Evolutionary conservation across 53 echinoderm and acorn worm species (phyloP), one percentile per base, ranked within the genome.

Genomic region (Echinometra lucunter): DNA sequence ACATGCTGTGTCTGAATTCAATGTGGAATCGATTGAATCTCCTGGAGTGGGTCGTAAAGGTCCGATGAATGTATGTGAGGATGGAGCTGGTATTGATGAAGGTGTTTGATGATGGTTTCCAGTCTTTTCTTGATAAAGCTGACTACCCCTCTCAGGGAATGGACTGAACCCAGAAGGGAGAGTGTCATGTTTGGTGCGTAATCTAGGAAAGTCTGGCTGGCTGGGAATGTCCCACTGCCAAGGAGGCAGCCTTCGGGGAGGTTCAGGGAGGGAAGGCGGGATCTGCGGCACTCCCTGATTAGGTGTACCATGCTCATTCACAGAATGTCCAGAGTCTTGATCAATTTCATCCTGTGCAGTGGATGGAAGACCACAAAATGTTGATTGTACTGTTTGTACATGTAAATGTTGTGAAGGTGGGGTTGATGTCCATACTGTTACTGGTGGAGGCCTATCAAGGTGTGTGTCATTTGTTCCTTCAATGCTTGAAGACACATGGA

Each of bases 91-190:
- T 30, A 85, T n/a, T 10, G 85, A 30, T 85, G 85, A 28, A 30
- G 2, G 45, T 28, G 6, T 28, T 28, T 90, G 90, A 60, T 37
- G 57, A 63, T 60, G 58, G 37, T 58, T 21, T 69, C n/a, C 58
- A 38, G 12, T 32, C 47, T 9, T 23, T 3, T 16, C 38, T 44
- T 88, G 89, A 92, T 75, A 18, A 13, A 3, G 56, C 80, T 85
- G 85, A 66, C 66, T 56, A 45, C 95, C 89, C 30, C 89, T 91
- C 17, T 96, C 96, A 27, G 94, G 95, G 82, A 95, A 98, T 85
- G 98, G 97, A 89, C 97, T 96, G 92, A 91, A 98, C 44, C 96
- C 94, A 38, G 30, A 74, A 1, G 98, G 98, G n/a, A 98, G 91
- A 27, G 97, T 97, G 16, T 97, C 96, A 82, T 97, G 97, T 7